phyloP scores from a whole-genome alignment of 2,888 invertebrate genomes.

The Ferrisia virgata region DNA sequence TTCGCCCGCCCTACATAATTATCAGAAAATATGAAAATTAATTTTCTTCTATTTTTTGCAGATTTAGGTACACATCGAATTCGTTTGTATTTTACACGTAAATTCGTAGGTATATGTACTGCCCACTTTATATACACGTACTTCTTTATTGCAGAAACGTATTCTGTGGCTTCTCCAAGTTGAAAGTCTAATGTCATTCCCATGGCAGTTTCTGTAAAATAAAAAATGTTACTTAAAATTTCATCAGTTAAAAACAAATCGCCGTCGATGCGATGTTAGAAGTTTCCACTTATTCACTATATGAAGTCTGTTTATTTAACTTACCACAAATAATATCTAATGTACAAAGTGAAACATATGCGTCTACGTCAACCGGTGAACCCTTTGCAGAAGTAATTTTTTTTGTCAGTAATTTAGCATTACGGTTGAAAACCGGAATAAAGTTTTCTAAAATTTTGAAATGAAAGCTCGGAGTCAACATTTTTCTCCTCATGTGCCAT shows the following conservation, averaged over 20 bases:
- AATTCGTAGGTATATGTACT: no score
- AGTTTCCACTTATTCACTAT: background rate
- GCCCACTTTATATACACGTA: no score
- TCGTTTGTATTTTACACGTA: no score
- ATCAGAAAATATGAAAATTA: no score
- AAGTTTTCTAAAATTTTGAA: conserved; percentile 68
- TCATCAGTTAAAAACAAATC: no score
- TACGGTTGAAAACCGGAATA: conserved; percentile 62
- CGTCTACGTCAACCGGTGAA: background rate
- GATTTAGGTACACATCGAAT: no score
- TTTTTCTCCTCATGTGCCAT: conserved; percentile 63
- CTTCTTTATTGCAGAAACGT: conserved; percentile 48
- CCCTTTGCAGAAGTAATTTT: conserved; percentile 15
- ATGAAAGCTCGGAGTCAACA: conserved; percentile 68
- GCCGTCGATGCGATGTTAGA: no score
- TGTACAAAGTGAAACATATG: conserved; percentile 44
- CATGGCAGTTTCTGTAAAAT: conserved; percentile 48
- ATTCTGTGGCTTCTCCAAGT: conserved; percentile 47
- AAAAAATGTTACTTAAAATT: background rate
- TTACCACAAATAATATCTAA: conserved; percentile 47
- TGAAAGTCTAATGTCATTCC: conserved; percentile 47
- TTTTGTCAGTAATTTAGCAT: conserved; percentile 33
- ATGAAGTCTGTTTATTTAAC: background rate
- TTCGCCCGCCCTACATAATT: conserved; percentile 47
- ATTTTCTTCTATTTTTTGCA: no score